Base-by-base conservation (phyloP, 2,797 vertebrate species). In the Antrozous pallidus region DNA sequence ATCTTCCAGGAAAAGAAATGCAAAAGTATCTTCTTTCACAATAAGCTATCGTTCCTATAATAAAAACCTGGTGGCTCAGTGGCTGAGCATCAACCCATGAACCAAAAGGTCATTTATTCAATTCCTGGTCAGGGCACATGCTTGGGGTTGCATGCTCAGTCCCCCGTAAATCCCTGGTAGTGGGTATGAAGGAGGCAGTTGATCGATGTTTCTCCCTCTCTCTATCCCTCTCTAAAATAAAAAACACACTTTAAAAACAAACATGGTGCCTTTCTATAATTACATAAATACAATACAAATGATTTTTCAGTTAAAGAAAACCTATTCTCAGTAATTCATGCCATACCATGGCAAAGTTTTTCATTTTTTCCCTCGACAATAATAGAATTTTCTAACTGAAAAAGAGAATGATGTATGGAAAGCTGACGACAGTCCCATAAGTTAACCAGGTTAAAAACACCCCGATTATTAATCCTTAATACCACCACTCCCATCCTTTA, bases 231-330 rank as follows among this genome's bases (percentile, higher is more conserved):
- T 61, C 28, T 61, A 61, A 61, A 61, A 14, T 61, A 11, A 61
- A 61, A 61, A 61, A 31, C 58, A 31, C 31, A 61, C 13, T 61
- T 61, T 61, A 31, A 31, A 61, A 61, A 61, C 58, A 61, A 61
- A 82, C 40, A 90, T 31, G 63, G 12, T 69, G 51, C 17, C 31
- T 94, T 93, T 88, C 93, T 90, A 47, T 81, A 86, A 80, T 88
- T 94, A 92, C 10, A 91, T 45, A 93, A 93, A 81, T 22, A 91
- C 12, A 73, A 69, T 22, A 89, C 12, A 67, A 73, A 80, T 42
- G 36, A n/a, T 90, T 89, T 89, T 28, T 73, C 31, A 73, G 45
- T 47, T 81, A 80, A 82, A 91, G 74, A 38, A 78, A 94, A 78
- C 22, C 20, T 36, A 36, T 56, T 95, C 26, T 92, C 49, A 90